A percentile compares a stretch with the other conserved stretches of the same genome.
These are phyloP conservation scores for Agapostemon virescens DNA, from an alignment of 2,888 invertebrate genomes.

Conservation along the genomic window DNA sequence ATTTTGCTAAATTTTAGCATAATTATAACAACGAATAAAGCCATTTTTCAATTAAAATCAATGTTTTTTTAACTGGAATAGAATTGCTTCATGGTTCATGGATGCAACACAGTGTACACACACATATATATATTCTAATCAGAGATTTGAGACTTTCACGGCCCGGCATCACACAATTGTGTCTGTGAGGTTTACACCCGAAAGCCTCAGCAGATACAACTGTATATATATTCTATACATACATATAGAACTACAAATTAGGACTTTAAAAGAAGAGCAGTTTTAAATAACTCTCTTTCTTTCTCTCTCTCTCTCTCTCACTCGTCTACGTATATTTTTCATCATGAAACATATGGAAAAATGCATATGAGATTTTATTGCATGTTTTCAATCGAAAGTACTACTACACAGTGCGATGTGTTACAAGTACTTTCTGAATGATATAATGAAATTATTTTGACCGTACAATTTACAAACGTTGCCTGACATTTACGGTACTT, in stretches of 20 bases:
- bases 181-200: too few relatives aligned
- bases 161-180: too few relatives aligned
- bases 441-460: slow-evolving; percentile 25
- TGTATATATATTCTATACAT: slow-evolving; percentile 2
- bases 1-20: slow-evolving; percentile 63
- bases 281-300: slow-evolving; percentile 26
- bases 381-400: slow-evolving; percentile 24
- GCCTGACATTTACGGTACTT: slow-evolving; percentile 22
- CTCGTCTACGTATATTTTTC: slow-evolving; percentile 1
- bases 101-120: slow-evolving; percentile 18
- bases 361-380: slow-evolving; percentile 26
- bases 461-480: slow-evolving; percentile 42
- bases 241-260: too few relatives aligned
- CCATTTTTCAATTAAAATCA: slow-evolving; percentile 43
- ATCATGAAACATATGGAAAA: slow-evolving; percentile 46
- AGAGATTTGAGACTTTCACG: too few relatives aligned
- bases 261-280: slow-evolving; percentile 36
- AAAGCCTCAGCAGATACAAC: too few relatives aligned
- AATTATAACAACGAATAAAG: slow-evolving; percentile 69
- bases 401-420: too few relatives aligned
- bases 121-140: background rate
- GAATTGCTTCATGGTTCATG: slow-evolving; percentile 38
- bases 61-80: slow-evolving; percentile 10
- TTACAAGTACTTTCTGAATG: too few relatives aligned
- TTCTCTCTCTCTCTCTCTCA: too few relatives aligned